Conservation (phyloP, 2,113 vertebrate genomes). For the Neolamprologus sp. region DNA sequence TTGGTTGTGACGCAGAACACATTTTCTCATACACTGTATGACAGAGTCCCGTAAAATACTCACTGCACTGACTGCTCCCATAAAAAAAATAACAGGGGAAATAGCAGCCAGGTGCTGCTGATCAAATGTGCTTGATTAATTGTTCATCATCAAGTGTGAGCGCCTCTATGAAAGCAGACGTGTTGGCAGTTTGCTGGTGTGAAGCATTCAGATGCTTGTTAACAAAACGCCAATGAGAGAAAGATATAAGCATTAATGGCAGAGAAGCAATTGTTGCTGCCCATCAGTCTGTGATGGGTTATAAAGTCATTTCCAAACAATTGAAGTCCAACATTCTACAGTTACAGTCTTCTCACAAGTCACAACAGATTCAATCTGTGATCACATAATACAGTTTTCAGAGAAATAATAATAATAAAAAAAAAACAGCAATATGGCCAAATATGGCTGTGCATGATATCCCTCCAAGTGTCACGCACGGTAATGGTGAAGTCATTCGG, state of each 20-base stretch:
- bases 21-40: background rate
- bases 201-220: background rate
- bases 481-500: background rate
- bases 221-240: background rate
- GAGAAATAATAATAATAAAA: background rate
- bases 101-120: background rate
- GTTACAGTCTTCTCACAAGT: background rate
- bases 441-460: background rate
- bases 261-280: background rate
- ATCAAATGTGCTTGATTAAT: background rate
- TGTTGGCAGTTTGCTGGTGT: background rate
- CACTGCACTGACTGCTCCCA: background rate
- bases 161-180: background rate
- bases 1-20: background rate
- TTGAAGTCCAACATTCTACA: background rate
- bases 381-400: background rate
- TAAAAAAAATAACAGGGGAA: background rate
- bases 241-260: background rate
- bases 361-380: accelerated
- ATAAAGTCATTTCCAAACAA: background rate
- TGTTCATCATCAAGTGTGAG: background rate
- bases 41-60: background rate
- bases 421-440: background rate
- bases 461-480: accelerated
- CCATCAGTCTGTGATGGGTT: background rate